Percentiles rank a stretch among this genome's conserved stretches.
Evolutionary conservation across 2,797 vertebrate genomes (phyloP).

Genomic region (Astyanax mexicanus): DNA sequence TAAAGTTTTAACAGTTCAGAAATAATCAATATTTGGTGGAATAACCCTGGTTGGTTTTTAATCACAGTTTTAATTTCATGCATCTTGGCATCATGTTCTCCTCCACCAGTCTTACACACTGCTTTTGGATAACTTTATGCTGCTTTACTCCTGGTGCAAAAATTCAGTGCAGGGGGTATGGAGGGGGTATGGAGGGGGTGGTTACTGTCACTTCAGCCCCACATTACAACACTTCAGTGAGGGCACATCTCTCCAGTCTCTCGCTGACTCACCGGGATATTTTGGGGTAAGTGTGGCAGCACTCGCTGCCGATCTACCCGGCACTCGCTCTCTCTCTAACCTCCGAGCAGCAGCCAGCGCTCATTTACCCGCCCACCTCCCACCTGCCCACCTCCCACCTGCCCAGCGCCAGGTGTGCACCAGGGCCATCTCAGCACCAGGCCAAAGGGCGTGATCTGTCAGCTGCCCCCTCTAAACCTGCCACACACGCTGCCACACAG

Average conservation of each 20-base stretch:
- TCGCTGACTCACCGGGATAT: constrained; percentile 53
- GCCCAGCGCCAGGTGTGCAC: constrained; percentile 7
- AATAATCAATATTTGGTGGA: no score
- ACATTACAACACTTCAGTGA: constrained; percentile 42
- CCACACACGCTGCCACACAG: not conserved
- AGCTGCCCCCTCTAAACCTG: not conserved
- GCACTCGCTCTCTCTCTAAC: constrained; percentile 19
- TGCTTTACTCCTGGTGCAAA: no score
- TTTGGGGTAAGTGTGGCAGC: constrained; percentile 47
- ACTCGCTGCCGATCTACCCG: constrained; percentile 21
- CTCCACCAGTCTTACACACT: no score
- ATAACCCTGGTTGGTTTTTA: no score
- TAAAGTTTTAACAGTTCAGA: no score
- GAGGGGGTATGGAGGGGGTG: constrained; percentile 23
- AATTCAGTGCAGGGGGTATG: no score
- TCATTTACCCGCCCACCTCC: constrained; percentile 2
- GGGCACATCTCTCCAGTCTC: constrained; percentile 43
- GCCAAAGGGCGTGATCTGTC: constrained; percentile 16
- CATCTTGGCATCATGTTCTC: no score
- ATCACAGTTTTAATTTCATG: no score
- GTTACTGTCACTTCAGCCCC: constrained; percentile 15
- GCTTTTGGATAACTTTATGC: no score
- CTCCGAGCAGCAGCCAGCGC: constrained; percentile 18
- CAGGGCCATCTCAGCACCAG: constrained; percentile 7
- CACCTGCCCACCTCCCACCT: constrained; percentile 23